Percentiles rank a stretch among this genome's conserved stretches.
These are phyloP conservation scores for Drosophila neotestacea DNA, from an alignment of 2,888 invertebrate species.

Conservation along the genomic window DNA sequence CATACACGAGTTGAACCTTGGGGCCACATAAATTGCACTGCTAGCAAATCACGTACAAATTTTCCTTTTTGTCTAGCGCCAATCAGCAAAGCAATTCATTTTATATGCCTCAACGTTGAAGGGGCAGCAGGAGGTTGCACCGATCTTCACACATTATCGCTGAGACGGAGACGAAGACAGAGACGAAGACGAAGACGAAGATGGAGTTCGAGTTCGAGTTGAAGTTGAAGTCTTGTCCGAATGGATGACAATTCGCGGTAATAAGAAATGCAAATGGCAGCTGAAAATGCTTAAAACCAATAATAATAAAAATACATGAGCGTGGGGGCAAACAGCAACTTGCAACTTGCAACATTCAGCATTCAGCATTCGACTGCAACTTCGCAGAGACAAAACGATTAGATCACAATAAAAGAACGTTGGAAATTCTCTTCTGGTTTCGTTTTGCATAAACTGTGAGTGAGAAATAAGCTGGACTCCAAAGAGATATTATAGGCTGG, in stretches of 20 bases:
- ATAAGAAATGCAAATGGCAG: constrained; percentile 77
- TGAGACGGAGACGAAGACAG: neutral
- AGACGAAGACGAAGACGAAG: neutral
- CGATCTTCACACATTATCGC: constrained; percentile 77
- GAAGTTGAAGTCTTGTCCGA: constrained; percentile 5
- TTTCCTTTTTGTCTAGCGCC: constrained; percentile 43
- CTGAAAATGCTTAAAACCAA: constrained; percentile 73
- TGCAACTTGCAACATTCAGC: constrained; percentile 43
- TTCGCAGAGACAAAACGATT: constrained; percentile 58
- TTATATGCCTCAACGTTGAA: constrained; percentile 34
- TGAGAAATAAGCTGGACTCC: constrained; percentile 67
- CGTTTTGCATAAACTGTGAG: constrained; percentile 77
- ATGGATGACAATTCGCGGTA: constrained; percentile 73
- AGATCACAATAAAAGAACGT: constrained; percentile 68
- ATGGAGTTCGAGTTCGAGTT: neutral
- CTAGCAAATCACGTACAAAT: constrained; percentile 65
- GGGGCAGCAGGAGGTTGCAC: constrained; percentile 17
- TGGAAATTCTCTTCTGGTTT: constrained; percentile 37
- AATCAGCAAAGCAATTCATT: constrained; percentile 80
- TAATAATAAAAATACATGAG: constrained; percentile 79
- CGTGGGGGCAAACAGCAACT: constrained; percentile 66
- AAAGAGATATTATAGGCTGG: constrained; percentile 43
- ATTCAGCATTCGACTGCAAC: constrained; percentile 20
- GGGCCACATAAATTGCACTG: constrained; percentile 57
- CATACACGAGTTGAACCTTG: constrained; percentile 64